Evolutionary conservation across 2,888 invertebrate genomes (phyloP), one percentile per base, ranked within the genome.

Genomic region (Pyrgus malvae): DNA sequence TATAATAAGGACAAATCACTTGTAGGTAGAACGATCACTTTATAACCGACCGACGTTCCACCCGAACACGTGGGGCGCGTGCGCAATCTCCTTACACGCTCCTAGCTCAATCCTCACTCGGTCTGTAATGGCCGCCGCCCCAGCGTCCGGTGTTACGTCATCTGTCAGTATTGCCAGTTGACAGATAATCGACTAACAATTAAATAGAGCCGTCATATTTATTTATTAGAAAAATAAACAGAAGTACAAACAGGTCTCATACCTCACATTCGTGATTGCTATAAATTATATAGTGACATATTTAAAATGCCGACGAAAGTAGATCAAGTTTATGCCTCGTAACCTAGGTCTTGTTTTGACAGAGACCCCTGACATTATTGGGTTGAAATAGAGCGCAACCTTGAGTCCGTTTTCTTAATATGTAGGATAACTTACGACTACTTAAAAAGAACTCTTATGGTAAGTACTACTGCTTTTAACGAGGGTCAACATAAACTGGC

Each of bases 301-400:
- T 12, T 48, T 48, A 27, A 46, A 31, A 37, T 50, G 54, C 58
- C 57, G 37, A 53, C 45, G 40, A 29, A 63, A 59, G 21, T 61
- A 55, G 59, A 61, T 56, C 63, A 63, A 61, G 60, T 61, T 59
- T 58, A 63, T 35, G 55, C 21, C 35, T 25, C 48, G 46, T 29
- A 55, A 51, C 48, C 56, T 55, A 57, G 57, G 59, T 61, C 59
- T 64, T 58, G 61, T 65, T 59, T 57, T 58, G 53, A 60, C 57
- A 63, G 58, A 57, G 58, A 64, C 63, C 65, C 60, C 48, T 50
- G 60, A 60, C 63, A 59, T 58, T 62, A 60, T 57, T 59, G 44
- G 58, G 59, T 61, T 55, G 45, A 63, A 59, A 62, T 58, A 60
- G 61, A 50, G 25, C 59, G 35, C 49, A 57, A 61, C 62, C 62